A percentile compares a stretch with the other conserved stretches of the same genome.
Evolutionary conservation across 2,888 invertebrate species (phyloP).

Genomic region (Galeruca laticollis): DNA sequence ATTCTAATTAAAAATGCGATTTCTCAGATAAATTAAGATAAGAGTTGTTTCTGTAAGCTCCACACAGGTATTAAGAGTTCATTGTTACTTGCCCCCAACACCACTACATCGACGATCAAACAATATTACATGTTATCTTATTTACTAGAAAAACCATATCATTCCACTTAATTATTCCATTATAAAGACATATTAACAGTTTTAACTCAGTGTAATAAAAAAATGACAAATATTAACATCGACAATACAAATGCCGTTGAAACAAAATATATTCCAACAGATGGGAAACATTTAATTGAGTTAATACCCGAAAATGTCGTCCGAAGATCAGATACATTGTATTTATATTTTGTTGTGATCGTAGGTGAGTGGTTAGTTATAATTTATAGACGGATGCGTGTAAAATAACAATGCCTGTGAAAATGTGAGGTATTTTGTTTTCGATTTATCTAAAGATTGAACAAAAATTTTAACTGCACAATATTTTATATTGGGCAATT

Average conservation of each 20-base stretch:
- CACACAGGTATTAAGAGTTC: slow-evolving; percentile 7
- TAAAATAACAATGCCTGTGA: neutral
- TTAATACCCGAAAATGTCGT: neutral
- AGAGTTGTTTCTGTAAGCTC: neutral
- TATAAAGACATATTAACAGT: slow-evolving; percentile 3
- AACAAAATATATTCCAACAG: neutral
- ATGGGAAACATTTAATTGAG: neutral
- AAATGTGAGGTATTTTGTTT: too few relatives aligned
- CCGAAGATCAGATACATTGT: neutral
- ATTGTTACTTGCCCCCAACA: slow-evolving; percentile 7
- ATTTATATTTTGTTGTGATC: neutral
- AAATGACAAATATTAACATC: neutral
- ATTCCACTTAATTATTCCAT: slow-evolving; percentile 3
- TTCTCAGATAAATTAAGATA: too few relatives aligned
- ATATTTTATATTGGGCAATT: too few relatives aligned
- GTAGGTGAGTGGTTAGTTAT: neutral
- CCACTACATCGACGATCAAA: neutral
- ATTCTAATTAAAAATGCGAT: too few relatives aligned
- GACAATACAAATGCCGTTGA: neutral
- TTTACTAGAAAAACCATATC: slow-evolving; percentile 5
- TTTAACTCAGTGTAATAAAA: neutral
- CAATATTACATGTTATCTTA: slow-evolving; percentile 1
- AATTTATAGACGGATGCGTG: neutral
- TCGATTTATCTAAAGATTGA: too few relatives aligned
- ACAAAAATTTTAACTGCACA: too few relatives aligned